A percentile compares a stretch with the other conserved stretches of the same genome.
These are phyloP conservation scores for Marasmarcha lunaedactyla DNA, from an alignment of 2,888 invertebrate species.

Conservation along the genomic window DNA sequence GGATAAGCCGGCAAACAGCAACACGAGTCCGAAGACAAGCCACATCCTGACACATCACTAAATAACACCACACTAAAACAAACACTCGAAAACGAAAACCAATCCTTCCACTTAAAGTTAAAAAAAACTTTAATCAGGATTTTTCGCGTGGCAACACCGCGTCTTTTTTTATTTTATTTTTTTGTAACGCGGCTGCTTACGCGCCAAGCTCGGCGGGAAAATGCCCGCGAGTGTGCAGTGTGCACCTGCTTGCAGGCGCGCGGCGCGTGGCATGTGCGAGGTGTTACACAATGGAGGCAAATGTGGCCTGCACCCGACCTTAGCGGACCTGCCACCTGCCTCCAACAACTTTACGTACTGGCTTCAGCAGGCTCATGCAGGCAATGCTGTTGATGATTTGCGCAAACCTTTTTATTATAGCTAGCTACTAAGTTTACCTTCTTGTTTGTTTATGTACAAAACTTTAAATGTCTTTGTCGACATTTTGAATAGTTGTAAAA, in stretches of 20 bases:
- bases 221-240: constrained; percentile 45
- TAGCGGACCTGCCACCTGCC: too few species aligned
- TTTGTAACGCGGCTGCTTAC: constrained; percentile 32
- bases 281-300: constrained; percentile 46
- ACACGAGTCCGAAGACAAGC: constrained; percentile 38
- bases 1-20: constrained; percentile 46
- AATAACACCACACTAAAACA: constrained; percentile 17
- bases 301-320: not conserved
- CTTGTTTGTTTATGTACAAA: too few species aligned
- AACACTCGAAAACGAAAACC: not conserved
- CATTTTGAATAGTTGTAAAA: too few species aligned
- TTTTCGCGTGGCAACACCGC: not conserved
- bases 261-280: constrained; percentile 18
- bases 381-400: too few species aligned
- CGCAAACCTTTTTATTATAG: too few species aligned
- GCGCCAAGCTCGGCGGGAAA: constrained; percentile 55
- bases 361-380: too few species aligned
- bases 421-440: too few species aligned
- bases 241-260: constrained; percentile 29
- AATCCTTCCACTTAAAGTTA: constrained; percentile 1
- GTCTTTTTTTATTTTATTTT: not conserved
- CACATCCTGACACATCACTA: constrained; percentile 51
- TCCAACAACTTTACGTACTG: too few species aligned
- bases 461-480: too few species aligned
- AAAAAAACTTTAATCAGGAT: not conserved